Conservation (phyloP, 2,888 invertebrate species). For the Thyatira batis region DNA sequence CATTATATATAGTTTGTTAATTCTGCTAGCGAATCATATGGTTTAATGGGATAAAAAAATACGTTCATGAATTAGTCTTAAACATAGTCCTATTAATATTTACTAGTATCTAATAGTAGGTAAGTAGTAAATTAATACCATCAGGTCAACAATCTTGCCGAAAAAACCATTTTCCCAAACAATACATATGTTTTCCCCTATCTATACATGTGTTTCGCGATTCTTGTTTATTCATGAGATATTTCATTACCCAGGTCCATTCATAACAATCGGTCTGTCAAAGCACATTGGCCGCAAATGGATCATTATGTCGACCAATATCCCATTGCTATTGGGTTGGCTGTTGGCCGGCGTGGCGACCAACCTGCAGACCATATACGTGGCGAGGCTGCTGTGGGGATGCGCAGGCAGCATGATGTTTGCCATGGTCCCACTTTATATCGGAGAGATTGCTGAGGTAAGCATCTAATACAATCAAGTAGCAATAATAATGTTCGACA, state of each 20-base stretch:
- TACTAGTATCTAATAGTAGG: no score
- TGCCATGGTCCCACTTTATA: slow-evolving; percentile 84
- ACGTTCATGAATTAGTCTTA: no score
- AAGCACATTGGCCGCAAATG: slow-evolving; percentile 86
- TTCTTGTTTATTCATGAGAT: no score
- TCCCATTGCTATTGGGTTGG: slow-evolving; percentile 88
- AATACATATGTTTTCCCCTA: no score
- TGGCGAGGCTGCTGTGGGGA: slow-evolving; percentile 83
- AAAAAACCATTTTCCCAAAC: no score
- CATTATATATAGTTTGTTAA: no score
- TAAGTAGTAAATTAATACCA: no score
- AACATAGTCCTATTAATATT: no score
- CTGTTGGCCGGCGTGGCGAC: slow-evolving; percentile 84
- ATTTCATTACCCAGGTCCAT: slow-evolving; percentile 80
- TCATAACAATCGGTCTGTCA: slow-evolving; percentile 86
- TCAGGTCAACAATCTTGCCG: no score
- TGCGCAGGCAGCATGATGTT: slow-evolving; percentile 87
- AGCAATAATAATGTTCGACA: slow-evolving; percentile 22
- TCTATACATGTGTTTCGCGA: no score
- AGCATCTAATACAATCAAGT: neutral
- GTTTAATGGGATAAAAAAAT: no score
- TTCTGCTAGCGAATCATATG: no score
- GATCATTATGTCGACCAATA: slow-evolving; percentile 84
- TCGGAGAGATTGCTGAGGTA: neutral
- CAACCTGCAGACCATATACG: slow-evolving; percentile 75